phyloP scores from a whole-genome alignment of 2,888 invertebrate species.

The Lymantria dispar region DNA sequence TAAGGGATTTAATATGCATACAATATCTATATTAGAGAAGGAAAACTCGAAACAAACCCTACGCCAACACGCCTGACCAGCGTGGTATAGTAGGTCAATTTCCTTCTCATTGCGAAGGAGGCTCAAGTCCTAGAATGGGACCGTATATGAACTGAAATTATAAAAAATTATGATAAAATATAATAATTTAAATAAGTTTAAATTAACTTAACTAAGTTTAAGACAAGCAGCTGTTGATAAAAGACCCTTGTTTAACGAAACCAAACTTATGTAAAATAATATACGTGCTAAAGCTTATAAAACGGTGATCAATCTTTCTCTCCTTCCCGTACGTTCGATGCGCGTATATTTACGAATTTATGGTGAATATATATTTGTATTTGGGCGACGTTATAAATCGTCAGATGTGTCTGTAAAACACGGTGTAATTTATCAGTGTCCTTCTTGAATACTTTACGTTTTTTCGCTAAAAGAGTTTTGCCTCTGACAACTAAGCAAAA shows the following conservation, averaged over 20 bases:
- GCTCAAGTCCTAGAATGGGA: too few relatives aligned
- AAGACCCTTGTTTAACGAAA: not conserved
- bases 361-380: conserved; percentile 33
- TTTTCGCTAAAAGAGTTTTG: conserved; percentile 35
- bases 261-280: not conserved
- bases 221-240: too few relatives aligned
- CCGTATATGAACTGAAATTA: too few relatives aligned
- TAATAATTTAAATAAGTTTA: too few relatives aligned
- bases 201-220: too few relatives aligned
- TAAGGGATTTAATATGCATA: too few relatives aligned
- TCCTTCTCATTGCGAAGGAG: too few relatives aligned
- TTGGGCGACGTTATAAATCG: conserved; percentile 46
- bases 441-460: conserved; percentile 45
- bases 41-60: too few relatives aligned
- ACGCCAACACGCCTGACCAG: too few relatives aligned
- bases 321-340: conserved; percentile 19
- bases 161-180: too few relatives aligned
- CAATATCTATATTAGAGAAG: too few relatives aligned
- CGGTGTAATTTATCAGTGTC: conserved; percentile 51
- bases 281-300: conserved; percentile 14
- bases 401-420: conserved; percentile 48
- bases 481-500: not conserved
- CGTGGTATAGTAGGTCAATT: too few relatives aligned
- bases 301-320: conserved; percentile 22
- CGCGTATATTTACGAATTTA: conserved; percentile 37